A percentile compares a stretch with the other conserved stretches of the same genome.
These are phyloP conservation scores for Drosophila mercatorum DNA, from an alignment of 2,888 invertebrate genomes.

Conservation along the genomic window DNA sequence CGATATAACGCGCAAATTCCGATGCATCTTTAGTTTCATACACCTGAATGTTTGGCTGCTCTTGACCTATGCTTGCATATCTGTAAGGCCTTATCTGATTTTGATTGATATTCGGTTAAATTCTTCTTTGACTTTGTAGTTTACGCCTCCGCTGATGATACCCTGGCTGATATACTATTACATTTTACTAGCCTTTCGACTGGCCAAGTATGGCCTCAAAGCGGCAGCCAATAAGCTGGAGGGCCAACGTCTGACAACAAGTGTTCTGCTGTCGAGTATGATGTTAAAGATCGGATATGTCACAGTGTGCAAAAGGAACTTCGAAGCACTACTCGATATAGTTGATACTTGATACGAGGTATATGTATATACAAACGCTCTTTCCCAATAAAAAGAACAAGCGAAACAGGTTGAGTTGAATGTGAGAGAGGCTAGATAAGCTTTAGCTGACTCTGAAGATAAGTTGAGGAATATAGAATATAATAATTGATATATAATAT, in stretches of 20 bases:
- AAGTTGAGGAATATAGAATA: background rate
- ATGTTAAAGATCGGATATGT: slow-evolving; percentile 12
- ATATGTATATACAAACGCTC: background rate
- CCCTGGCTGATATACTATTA: slow-evolving; percentile 19
- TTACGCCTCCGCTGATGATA: background rate
- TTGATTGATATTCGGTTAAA: background rate
- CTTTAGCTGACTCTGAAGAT: background rate
- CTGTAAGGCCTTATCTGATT: background rate
- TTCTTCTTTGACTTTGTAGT: background rate
- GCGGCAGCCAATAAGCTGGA: background rate
- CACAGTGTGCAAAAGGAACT: background rate
- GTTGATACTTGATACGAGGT: background rate
- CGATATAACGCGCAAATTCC: background rate
- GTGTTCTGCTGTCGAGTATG: background rate
- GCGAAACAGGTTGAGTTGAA: background rate
- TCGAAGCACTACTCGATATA: background rate
- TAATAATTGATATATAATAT: background rate
- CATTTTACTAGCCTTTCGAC: background rate
- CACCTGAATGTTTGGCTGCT: slow-evolving; percentile 67
- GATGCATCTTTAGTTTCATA: slow-evolving; percentile 15
- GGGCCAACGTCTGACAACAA: background rate
- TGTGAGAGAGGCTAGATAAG: background rate
- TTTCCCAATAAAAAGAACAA: background rate
- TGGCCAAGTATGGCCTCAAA: background rate
- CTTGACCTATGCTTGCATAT: slow-evolving; percentile 56